These are phyloP conservation scores for Pomacea maculata DNA, from an alignment of 1,140 invertebrate genomes.

Conservation along the genomic window DNA sequence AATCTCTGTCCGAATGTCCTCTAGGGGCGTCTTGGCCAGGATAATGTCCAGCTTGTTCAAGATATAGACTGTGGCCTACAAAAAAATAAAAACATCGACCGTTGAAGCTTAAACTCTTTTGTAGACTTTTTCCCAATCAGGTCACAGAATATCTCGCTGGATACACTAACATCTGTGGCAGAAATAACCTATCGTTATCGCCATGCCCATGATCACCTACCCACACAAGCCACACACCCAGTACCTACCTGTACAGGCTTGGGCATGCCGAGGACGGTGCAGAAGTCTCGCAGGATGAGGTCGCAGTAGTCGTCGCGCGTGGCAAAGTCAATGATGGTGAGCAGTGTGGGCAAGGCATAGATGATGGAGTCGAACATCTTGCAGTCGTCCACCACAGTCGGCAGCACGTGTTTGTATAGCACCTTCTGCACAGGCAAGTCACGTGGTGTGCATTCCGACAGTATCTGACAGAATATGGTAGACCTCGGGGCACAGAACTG, in stretches of 20 bases:
- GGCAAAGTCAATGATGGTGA: slow-evolving; percentile 87
- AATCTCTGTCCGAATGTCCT: slow-evolving; percentile 82
- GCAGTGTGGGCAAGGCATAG: slow-evolving; percentile 86
- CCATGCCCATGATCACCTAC: no score
- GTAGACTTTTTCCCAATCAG: no score
- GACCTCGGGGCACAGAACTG: no score
- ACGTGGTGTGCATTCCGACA: neutral
- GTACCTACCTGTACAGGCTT: slow-evolving; percentile 76
- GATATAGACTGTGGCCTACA: slow-evolving; percentile 86
- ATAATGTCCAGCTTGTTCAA: slow-evolving; percentile 92
- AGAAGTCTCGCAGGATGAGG: slow-evolving; percentile 83
- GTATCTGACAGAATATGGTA: no score
- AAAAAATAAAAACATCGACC: neutral
- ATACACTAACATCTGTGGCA: no score
- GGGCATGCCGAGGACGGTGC: slow-evolving; percentile 81
- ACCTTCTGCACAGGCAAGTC: slow-evolving; percentile 79
- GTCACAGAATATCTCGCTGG: no score
- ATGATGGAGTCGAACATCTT: slow-evolving; percentile 86
- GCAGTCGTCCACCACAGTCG: slow-evolving; percentile 85
- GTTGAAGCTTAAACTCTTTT: no score
- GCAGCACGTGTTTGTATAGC: slow-evolving; percentile 94
- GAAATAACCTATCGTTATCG: no score
- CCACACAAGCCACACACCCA: no score
- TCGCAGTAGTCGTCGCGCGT: slow-evolving; percentile 83
- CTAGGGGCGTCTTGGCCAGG: slow-evolving; percentile 84